Evolutionary conservation across 2,797 vertebrate genomes (phyloP).

Genomic region (Geotrypetes seraphini): DNA sequence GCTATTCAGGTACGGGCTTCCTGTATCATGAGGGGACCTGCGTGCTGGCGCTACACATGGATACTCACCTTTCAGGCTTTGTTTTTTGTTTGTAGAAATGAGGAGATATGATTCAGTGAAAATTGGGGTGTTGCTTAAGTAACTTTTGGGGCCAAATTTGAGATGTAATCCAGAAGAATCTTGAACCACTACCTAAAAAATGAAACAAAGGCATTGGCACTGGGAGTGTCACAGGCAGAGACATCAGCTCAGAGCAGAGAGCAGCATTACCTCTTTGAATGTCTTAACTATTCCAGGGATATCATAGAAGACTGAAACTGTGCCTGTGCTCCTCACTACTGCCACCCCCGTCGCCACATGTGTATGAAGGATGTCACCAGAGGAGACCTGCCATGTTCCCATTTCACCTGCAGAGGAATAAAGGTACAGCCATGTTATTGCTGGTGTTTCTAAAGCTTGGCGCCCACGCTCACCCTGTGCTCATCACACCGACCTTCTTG

Average conservation of each 20-base stretch:
- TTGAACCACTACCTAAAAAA: constrained; percentile 26
- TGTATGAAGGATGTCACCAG: constrained; percentile 19
- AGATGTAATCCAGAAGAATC: constrained; percentile 18
- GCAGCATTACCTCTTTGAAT: constrained; percentile 41
- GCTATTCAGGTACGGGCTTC: too few relatives aligned
- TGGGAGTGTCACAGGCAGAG: too few relatives aligned
- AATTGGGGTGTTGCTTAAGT: constrained; percentile 25
- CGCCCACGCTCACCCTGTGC: not conserved
- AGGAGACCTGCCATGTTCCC: constrained; percentile 34
- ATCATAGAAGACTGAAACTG: constrained; percentile 35
- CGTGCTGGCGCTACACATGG: not conserved
- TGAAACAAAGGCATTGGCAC: not conserved
- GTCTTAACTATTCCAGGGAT: constrained; percentile 44
- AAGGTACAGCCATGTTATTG: not conserved
- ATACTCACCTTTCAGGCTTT: constrained; percentile 29
- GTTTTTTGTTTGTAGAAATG: constrained; percentile 12
- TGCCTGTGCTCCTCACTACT: constrained; percentile 34
- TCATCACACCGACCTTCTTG: constrained; percentile 32
- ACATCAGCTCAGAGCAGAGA: too few relatives aligned
- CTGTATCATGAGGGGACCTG: not conserved
- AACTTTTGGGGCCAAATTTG: constrained; percentile 21
- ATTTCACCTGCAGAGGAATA: constrained; percentile 34
- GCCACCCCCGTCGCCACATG: constrained; percentile 34
- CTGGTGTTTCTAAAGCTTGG: too few relatives aligned
- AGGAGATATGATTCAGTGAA: constrained; percentile 21